Conservation (phyloP, 2,113 vertebrate genomes). For the Gambusia holbrooki region DNA sequence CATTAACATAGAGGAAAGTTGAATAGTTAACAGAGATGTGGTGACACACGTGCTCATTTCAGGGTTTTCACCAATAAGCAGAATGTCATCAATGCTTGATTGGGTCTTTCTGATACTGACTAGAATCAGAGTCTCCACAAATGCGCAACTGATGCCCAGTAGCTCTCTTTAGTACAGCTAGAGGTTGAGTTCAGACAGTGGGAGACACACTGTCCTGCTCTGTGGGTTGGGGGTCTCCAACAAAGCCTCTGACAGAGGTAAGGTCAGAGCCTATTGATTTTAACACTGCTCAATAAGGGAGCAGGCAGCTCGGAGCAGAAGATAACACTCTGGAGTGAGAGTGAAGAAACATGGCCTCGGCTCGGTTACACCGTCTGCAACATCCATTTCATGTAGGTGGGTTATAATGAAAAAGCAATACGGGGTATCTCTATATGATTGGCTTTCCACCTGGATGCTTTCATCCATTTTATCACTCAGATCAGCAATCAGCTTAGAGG, state of each 20-base stretch:
- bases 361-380: slow-evolving; percentile 53
- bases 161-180: slow-evolving; percentile 31
- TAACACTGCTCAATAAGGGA: slow-evolving; percentile 58
- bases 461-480: slow-evolving; percentile 66
- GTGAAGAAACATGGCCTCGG: slow-evolving; percentile 46
- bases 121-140: slow-evolving; percentile 8
- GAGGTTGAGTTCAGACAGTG: slow-evolving; percentile 33
- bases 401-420: slow-evolving; percentile 67
- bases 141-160: slow-evolving; percentile 11
- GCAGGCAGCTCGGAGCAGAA: slow-evolving; percentile 50
- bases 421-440: slow-evolving; percentile 59
- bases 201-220: slow-evolving; percentile 51
- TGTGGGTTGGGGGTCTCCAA: slow-evolving; percentile 59
- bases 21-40: too few species aligned
- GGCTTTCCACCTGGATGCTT: slow-evolving; percentile 70
- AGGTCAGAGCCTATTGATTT: slow-evolving; percentile 81
- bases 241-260: slow-evolving; percentile 64
- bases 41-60: too few species aligned
- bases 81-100: background rate
- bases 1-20: too few species aligned
- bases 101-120: background rate
- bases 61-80: too few species aligned
- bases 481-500: slow-evolving; percentile 68
- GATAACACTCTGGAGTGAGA: slow-evolving; percentile 48
- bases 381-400: slow-evolving; percentile 64